Base-by-base conservation (phyloP, 2,113 vertebrate species). In the Piaya cayana region DNA sequence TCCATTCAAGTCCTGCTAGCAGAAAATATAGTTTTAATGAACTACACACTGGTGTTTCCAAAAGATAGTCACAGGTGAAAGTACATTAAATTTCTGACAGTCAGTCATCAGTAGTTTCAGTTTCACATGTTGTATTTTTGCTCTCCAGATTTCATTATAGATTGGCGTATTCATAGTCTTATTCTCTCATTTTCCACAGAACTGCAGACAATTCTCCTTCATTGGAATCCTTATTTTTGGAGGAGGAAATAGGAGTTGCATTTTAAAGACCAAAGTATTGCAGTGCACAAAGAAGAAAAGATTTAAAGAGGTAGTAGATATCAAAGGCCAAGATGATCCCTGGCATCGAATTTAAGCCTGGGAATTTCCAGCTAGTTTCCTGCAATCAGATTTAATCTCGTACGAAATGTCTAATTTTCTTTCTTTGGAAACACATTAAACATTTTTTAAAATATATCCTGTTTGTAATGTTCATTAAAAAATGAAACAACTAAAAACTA, bases 401-500 rank as follows among this genome's bases (percentile, higher is more conserved):
- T 81, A 90, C 52, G 76, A 96, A 92, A 92, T 64, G n/a, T 45
- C 67, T 80, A 6, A 55, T 87, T 90, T 88, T 89, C 50, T 26
- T 85, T 85, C 67, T 86, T 67, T 64, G 56, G 47, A 90, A 94
- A 71, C 39, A 67, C 30, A 86, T 62, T 65, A 86, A 95, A 88
- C 36, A 77, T 68, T 90, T 65, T 11, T 18, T 63, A 11, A 39
- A 9, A 43, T 63, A 60, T 26, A 64, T 64, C 30, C 56, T 87
- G 43, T 75, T 88, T 90, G 30, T 29, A 75, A 90, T 64, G 60
- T 70, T 93, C 27, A 91, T 78, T 86, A 77, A 94, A 84, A 95
- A 92, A 79, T 36, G 67, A 88, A 94, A 52, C 1, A 53, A 55
- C 49, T 34, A 84, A 70, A 75, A 96, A 68, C 79, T 90, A 71